Base-by-base conservation (phyloP, 2,797 vertebrate species). In the Anguilla obscura region DNA sequence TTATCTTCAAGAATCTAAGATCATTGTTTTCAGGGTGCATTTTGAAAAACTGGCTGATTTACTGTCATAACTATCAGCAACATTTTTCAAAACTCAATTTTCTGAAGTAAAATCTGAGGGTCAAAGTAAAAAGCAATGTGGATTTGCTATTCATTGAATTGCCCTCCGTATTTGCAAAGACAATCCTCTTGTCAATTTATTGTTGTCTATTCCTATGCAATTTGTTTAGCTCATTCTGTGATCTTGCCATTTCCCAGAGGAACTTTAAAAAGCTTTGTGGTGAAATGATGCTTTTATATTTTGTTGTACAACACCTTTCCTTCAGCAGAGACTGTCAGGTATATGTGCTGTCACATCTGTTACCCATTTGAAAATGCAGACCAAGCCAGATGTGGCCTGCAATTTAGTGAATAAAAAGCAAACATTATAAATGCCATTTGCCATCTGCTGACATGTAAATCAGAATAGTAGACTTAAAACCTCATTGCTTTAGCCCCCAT, bases 361-460 rank as follows among this genome's bases (percentile, higher is more conserved):
- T 94, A 88, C 89, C 56, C 85, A 88, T 93, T 90, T 79, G 89
- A 50, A 71, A 89, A 89, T 79, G 88, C 92, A 94, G 94, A 91
- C 95, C 93, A 90, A 92, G 92, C 95, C 97, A 97, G 96, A 97
- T 97, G 97, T 96, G 94, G 94, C 94, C 93, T 91, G 94, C 94
- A 94, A 93, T 97, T 97, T 96, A 94, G 93, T 92, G 94, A 95
- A 95, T 93, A 91, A 93, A 93, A 96, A 91, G 84, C 91, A 95
- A 96, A 95, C 91, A 93, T 93, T 91, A 94, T 90, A 94, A 96
- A 96, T 92, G 93, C 92, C 94, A 90, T 93, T 91, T 93, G 89
- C 97, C 97, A 97, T 97, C 97, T 98, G 97, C 96, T 95, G 94
- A 93, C 91, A 91, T 90, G 91, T 93, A 95, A 94, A 95, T 93